phyloP scores from a whole-genome alignment of 1,140 invertebrate genomes.

The Neomicropteryx cornuta region DNA sequence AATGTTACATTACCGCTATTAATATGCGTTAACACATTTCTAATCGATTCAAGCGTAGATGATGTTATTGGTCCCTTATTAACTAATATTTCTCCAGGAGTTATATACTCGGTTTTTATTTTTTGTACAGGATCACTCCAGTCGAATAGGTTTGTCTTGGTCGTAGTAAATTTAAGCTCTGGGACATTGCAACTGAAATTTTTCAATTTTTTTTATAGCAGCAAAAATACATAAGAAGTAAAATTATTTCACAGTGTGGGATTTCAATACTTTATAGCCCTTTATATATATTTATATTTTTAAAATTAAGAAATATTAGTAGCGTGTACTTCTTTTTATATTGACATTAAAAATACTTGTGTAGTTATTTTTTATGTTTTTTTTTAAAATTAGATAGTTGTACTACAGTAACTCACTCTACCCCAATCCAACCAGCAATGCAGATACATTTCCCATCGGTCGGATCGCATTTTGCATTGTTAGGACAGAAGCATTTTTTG shows the following conservation, averaged over 20 bases:
- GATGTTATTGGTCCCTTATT: slow-evolving; percentile 13
- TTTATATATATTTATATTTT: no score
- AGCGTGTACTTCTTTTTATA: no score
- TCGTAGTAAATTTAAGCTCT: slow-evolving; percentile 7
- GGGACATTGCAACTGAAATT: slow-evolving; percentile 14
- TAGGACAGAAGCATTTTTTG: slow-evolving; percentile 12
- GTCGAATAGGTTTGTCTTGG: slow-evolving; percentile 13
- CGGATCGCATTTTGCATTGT: slow-evolving; percentile 13
- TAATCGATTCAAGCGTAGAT: slow-evolving; percentile 18
- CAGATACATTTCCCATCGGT: slow-evolving; percentile 15
- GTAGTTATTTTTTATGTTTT: no score
- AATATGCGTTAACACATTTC: no score
- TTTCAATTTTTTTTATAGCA: no score
- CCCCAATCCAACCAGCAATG: slow-evolving; percentile 12
- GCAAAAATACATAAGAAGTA: no score
- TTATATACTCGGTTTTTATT: neutral
- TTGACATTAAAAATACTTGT: no score
- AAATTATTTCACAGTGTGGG: no score
- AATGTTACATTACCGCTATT: no score
- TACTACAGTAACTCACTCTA: slow-evolving; percentile 8
- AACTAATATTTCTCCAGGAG: slow-evolving; percentile 1
- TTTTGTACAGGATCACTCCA: slow-evolving; percentile 11
- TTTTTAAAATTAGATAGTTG: no score
- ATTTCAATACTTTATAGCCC: no score
- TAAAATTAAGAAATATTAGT: no score